phyloP scores from a whole-genome alignment of 2,113 vertebrate genomes.

The Brachyhypopomus gauderio region DNA sequence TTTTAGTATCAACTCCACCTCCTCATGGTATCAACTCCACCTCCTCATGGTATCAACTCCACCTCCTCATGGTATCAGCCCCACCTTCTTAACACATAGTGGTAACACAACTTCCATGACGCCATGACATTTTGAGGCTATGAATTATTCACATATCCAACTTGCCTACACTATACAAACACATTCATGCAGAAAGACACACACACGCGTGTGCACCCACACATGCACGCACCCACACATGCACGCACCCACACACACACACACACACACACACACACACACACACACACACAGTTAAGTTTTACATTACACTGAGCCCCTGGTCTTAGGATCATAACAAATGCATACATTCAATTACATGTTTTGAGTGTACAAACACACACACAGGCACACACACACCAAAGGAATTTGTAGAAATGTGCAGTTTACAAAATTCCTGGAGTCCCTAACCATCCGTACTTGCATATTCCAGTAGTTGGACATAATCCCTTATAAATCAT shows the following conservation, averaged over 20 bases:
- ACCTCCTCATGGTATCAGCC: conserved; percentile 17
- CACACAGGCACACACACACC: not conserved
- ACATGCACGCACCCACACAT: not conserved
- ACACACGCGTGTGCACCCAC: no score
- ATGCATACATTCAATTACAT: no score
- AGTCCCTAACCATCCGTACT: not conserved
- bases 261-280: not conserved
- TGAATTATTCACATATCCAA: conserved; percentile 72
- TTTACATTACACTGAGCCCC: no score
- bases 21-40: conserved; percentile 26
- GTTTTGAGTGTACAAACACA: not conserved
- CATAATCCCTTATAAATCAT: not conserved
- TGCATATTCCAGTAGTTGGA: not conserved
- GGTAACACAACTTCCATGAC: conserved; percentile 51
- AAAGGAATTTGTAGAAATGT: not conserved
- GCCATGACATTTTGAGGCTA: conserved; percentile 67
- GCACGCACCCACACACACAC: not conserved
- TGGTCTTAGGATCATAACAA: no score
- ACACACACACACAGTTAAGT: not conserved
- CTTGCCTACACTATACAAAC: conserved; percentile 21
- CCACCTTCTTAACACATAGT: conserved; percentile 35
- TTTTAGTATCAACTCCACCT: not conserved
- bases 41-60: not conserved
- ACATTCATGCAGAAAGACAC: not conserved
- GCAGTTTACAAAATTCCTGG: not conserved